phyloP scores from a whole-genome alignment of 2,888 invertebrate species.

The Acleris holmiana region DNA sequence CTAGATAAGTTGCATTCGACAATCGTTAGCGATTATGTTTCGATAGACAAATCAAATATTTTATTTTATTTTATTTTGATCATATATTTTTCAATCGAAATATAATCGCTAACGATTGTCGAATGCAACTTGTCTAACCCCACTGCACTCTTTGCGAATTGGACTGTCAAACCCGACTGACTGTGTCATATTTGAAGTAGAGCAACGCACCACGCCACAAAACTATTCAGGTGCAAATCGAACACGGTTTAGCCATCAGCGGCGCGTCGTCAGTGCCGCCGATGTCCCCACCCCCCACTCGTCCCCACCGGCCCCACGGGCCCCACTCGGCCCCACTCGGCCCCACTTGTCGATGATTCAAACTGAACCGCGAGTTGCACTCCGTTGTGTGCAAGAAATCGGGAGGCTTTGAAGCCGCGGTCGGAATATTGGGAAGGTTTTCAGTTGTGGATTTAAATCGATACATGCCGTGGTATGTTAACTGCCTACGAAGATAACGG shows the following conservation, averaged over 20 bases:
- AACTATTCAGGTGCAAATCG: conserved; percentile 75
- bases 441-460: too few relatives aligned
- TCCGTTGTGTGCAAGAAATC: conserved; percentile 63
- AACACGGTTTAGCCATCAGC: conserved; percentile 82
- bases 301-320: conserved; percentile 37
- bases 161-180: background rate
- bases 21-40: too few relatives aligned
- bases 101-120: too few relatives aligned
- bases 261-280: conserved; percentile 65
- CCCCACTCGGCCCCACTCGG: conserved; percentile 38
- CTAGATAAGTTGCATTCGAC: too few relatives aligned
- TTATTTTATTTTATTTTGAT: too few relatives aligned
- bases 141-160: background rate
- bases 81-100: too few relatives aligned
- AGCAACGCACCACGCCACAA: conserved; percentile 50
- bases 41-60: too few relatives aligned
- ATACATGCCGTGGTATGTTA: too few relatives aligned
- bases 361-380: conserved; percentile 76
- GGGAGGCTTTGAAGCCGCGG: conserved; percentile 53
- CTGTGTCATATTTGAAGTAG: conserved; percentile 45
- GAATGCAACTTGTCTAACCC: too few relatives aligned
- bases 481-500: too few relatives aligned
- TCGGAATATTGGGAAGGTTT: background rate
- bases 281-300: conserved; percentile 39
- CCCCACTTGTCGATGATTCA: conserved; percentile 64